Evolutionary conservation across 2,888 invertebrate species (phyloP).

Genomic region (Oligia strigilis): DNA sequence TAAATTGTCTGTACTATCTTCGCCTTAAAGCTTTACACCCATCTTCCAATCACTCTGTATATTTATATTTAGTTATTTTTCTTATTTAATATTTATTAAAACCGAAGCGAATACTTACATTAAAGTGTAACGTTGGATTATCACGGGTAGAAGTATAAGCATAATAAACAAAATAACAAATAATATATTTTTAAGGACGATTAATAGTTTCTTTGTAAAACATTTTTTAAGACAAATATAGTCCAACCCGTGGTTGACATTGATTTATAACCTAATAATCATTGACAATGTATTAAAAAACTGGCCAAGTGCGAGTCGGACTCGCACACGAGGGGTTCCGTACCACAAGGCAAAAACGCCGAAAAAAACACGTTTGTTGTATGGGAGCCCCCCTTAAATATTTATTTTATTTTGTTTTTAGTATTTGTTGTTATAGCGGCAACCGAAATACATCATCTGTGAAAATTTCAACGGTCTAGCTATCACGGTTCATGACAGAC

Average conservation of each 20-base stretch:
- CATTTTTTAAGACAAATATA: neutral
- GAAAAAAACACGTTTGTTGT: no score
- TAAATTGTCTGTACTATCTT: no score
- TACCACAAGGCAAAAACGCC: no score
- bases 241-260: neutral
- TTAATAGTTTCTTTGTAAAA: neutral
- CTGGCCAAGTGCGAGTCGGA: no score
- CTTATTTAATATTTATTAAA: conserved; percentile 39
- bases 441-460: no score
- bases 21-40: no score
- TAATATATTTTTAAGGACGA: neutral
- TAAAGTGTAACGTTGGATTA: conserved; percentile 52
- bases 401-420: no score
- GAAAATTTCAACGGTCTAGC: no score
- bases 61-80: neutral
- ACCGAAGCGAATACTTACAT: conserved; percentile 47
- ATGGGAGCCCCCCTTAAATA: no score
- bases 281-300: neutral
- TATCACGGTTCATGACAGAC: no score
- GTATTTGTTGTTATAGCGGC: no score
- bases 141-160: conserved; percentile 39
- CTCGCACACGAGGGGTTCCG: no score
- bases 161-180: conserved; percentile 35
- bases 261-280: neutral
- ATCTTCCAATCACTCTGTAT: neutral